A percentile compares a stretch with the other conserved stretches of the same genome.
Conservation (phyloP, 35 echinoderm and acorn worm genomes). For the Heliocidaris erythrogramma region DNA sequence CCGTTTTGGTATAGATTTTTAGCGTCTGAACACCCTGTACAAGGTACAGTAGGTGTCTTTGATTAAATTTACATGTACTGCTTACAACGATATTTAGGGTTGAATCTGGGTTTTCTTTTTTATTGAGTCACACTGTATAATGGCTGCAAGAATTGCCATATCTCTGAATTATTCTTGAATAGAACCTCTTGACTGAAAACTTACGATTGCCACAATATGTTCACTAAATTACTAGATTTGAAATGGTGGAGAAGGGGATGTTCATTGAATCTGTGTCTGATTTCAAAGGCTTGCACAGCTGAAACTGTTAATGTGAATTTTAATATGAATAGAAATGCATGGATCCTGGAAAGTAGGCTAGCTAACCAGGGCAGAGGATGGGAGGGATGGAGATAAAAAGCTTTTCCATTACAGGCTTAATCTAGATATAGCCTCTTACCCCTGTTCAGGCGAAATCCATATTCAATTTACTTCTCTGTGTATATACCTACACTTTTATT, state of each 20-base stretch:
- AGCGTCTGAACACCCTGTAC: too few relatives aligned
- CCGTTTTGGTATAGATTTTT: too few relatives aligned
- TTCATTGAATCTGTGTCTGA: neutral
- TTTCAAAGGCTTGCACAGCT: neutral
- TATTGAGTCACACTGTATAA: too few relatives aligned
- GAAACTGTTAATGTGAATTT: neutral
- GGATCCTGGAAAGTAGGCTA: neutral
- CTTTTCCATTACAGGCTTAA: conserved; percentile 6
- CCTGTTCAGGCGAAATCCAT: conserved; percentile 6
- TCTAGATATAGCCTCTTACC: conserved; percentile 1
- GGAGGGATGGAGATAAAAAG: neutral
- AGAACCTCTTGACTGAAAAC: neutral
- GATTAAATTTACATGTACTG: too few relatives aligned
- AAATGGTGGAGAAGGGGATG: neutral
- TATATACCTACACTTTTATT: conserved; percentile 2
- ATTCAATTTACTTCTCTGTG: conserved; percentile 3
- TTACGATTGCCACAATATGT: neutral
- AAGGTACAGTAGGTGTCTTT: too few relatives aligned
- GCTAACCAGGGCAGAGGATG: neutral
- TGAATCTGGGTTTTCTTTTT: too few relatives aligned
- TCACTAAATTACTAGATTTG: neutral
- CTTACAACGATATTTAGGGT: too few relatives aligned
- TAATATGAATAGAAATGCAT: neutral
- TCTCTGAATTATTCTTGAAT: neutral
- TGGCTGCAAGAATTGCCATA: neutral